Base-by-base conservation (phyloP, 2,888 invertebrate species). In the Pharmacophagus antenor region DNA sequence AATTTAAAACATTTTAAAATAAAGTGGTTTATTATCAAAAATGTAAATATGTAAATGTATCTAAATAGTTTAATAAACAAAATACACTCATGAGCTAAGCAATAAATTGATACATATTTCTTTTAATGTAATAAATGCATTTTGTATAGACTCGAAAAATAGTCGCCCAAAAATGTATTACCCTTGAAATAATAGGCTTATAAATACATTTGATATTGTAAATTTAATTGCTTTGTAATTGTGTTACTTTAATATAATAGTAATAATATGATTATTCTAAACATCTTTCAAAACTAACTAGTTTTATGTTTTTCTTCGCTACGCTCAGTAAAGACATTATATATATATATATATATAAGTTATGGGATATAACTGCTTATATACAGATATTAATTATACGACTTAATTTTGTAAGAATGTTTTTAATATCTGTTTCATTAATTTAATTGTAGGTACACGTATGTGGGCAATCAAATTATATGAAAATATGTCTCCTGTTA, bases 401-500 rank as follows among this genome's bases (percentile, higher is more conserved):
- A 41, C 20, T 15, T 50, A 51, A 57, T 49, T 58, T 55, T 50
- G 15, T 55, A 47, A 50, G 48, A 41, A 21, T 42, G 25, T 49
- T 17, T 48, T 10, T 48, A 27, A 55, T 54, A 51, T 51, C 46
- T 27, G 44, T 50, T 60, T 46, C 44, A 44, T n/a, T 60, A 21
- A 48, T 50, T 48, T 56, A 23, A 22, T 61, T 27, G 60, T 69
- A 63, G 62, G 68, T 71, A 69, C 69, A 74, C 72, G 73, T 79
- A 82, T 87, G 89, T 89, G 90, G 89, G 90, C 90, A 89, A 89
- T 88, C 74, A 80, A 79, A 74, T 76, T 82, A 80, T 74, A 70
- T 70, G 77, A 89, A 89, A 89, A 89, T 90, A 90, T 90, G 90
- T 90, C 90, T 90, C 90, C 90, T 88, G 76, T 74, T 50, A 56